Evolutionary conservation across 2,888 invertebrate species (phyloP).

Genomic region (Hirtodrosophila cameraria): DNA sequence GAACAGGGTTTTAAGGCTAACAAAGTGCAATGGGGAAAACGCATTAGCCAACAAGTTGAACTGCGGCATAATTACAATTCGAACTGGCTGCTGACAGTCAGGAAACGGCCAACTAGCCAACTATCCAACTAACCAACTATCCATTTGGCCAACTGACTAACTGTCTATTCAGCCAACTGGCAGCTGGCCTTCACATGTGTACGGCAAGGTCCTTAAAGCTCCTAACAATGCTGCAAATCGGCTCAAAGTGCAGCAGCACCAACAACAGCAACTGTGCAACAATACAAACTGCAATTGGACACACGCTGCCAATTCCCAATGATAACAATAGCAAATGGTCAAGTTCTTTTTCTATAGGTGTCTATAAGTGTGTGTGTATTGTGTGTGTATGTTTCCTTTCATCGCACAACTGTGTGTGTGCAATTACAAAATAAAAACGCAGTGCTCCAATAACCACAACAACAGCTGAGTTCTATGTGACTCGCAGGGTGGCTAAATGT

Average conservation of each 20-base stretch:
- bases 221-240: conserved; percentile 25
- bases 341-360: conserved; percentile 20
- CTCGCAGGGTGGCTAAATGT: conserved; percentile 14
- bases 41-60: conserved; percentile 66
- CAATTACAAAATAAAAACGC: conserved; percentile 31
- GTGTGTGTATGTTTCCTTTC: conserved; percentile 1
- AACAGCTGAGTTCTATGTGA: conserved; percentile 34
- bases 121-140: conserved; percentile 27
- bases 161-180: conserved; percentile 28
- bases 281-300: conserved; percentile 51
- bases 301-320: conserved; percentile 32
- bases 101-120: conserved; percentile 62
- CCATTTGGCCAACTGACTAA: conserved; percentile 30
- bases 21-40: conserved; percentile 40
- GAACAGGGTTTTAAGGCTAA: conserved; percentile 14
- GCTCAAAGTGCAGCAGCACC: conserved; percentile 28
- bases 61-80: conserved; percentile 70
- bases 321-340: no score
- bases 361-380: background rate
- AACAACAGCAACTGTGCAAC: conserved; percentile 28
- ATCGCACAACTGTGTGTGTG: conserved; percentile 26
- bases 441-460: background rate
- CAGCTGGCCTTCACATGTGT: conserved; percentile 26
- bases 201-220: conserved; percentile 19
- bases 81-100: conserved; percentile 39